Evolutionary conservation across 2,888 invertebrate species (phyloP).

Genomic region (Kuschelorhynchus macadamiae): DNA sequence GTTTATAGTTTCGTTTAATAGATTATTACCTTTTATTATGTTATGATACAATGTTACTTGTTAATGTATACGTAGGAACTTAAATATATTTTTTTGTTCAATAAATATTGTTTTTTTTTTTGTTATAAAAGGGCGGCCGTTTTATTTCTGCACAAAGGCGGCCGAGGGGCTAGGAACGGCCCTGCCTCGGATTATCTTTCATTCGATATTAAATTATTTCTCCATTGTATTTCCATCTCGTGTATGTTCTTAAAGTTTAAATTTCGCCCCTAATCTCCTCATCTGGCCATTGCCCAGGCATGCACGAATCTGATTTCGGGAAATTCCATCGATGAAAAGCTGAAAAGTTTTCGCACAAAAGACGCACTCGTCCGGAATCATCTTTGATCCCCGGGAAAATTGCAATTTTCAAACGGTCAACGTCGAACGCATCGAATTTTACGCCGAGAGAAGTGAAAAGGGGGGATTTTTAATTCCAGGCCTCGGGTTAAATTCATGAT

Average conservation of each 20-base stretch:
- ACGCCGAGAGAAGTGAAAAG: background rate
- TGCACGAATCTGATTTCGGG: slow-evolving; percentile 48
- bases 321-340: slow-evolving; percentile 50
- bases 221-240: background rate
- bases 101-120: too few species aligned
- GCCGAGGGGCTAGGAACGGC: too few species aligned
- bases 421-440: background rate
- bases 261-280: slow-evolving; percentile 3
- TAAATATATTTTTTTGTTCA: too few species aligned
- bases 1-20: too few species aligned
- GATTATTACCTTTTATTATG: too few species aligned
- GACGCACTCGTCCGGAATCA: slow-evolving; percentile 46
- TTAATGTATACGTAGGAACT: too few species aligned
- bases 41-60: too few species aligned
- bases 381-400: slow-evolving; percentile 49
- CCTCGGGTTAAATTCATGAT: too few species aligned
- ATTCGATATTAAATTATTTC: slow-evolving; percentile 1
- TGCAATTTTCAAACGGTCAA: slow-evolving; percentile 48
- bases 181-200: too few species aligned
- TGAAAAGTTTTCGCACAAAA: slow-evolving; percentile 50
- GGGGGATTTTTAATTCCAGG: background rate
- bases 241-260: slow-evolving; percentile 5
- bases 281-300: slow-evolving; percentile 45
- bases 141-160: too few species aligned
- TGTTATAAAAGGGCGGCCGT: too few species aligned